Evolutionary conservation across 2,888 invertebrate species (phyloP).

Genomic region (Cantharis rustica): DNA sequence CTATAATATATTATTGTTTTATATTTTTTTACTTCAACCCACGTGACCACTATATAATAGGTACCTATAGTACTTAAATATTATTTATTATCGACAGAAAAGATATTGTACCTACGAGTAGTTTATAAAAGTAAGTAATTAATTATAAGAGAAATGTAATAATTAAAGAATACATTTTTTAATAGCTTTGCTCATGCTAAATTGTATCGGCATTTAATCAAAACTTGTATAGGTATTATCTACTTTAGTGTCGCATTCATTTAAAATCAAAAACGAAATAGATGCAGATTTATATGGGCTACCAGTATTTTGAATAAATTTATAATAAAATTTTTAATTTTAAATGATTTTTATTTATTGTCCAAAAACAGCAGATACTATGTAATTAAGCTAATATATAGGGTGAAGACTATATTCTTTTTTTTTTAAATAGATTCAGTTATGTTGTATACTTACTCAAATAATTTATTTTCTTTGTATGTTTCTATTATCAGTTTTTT

Average conservation of each 20-base stretch:
- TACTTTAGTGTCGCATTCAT: neutral
- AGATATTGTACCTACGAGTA: neutral
- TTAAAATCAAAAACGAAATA: neutral
- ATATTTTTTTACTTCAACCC: neutral
- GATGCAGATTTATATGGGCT: neutral
- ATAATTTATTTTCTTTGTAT: too few species aligned
- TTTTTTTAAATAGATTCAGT: too few species aligned
- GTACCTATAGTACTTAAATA: neutral
- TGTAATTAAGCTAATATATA: too few species aligned
- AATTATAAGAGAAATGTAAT: neutral
- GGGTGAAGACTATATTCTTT: too few species aligned
- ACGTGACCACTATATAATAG: neutral
- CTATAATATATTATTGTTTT: neutral
- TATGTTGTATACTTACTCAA: too few species aligned
- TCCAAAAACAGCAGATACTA: neutral
- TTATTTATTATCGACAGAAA: neutral
- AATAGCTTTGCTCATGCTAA: slow-evolving; percentile 1
- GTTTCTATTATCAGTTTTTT: too few species aligned
- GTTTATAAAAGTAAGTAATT: neutral
- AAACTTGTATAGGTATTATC: neutral
- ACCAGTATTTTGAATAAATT: slow-evolving; percentile 9
- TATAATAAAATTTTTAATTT: slow-evolving; percentile 7
- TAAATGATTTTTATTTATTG: neutral
- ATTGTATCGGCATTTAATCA: neutral
- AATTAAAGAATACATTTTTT: neutral